phyloP scores from a whole-genome alignment of 2,797 vertebrate genomes.

The Botia almorhae region DNA sequence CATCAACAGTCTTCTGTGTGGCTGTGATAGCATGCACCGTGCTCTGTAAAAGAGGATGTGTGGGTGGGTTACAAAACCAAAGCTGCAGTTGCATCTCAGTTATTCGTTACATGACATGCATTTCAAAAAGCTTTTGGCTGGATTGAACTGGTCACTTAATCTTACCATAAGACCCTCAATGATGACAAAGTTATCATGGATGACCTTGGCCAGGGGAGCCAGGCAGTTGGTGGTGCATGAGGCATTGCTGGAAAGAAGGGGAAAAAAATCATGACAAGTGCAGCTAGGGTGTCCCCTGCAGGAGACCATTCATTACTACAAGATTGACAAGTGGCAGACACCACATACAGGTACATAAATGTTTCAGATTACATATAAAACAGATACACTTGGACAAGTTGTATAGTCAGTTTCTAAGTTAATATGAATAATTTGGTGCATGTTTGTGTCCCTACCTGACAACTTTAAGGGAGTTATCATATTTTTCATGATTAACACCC shows the following conservation, averaged over 20 bases:
- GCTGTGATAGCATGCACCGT: slow-evolving; percentile 96
- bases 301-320: background rate
- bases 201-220: slow-evolving; percentile 95
- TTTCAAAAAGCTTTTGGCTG: background rate
- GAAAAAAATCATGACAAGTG: background rate
- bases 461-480: slow-evolving; percentile 86
- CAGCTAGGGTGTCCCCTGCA: background rate
- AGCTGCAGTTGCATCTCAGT: background rate
- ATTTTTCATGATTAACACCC: slow-evolving; percentile 97
- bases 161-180: slow-evolving; percentile 95
- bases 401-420: too few species aligned
- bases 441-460: slow-evolving; percentile 84
- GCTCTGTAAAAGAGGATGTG: slow-evolving; percentile 76
- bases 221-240: slow-evolving; percentile 98
- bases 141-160: slow-evolving; percentile 29
- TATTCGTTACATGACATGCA: background rate
- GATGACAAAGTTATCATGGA: slow-evolving; percentile 93
- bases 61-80: background rate
- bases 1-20: slow-evolving; percentile 97
- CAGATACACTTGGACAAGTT: too few species aligned
- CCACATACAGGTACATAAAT: too few species aligned
- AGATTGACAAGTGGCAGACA: background rate
- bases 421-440: too few species aligned
- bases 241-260: slow-evolving; percentile 82
- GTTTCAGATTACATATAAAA: too few species aligned